Evolutionary conservation across 2,888 invertebrate genomes (phyloP).

Genomic region (Clistopyga incitator): DNA sequence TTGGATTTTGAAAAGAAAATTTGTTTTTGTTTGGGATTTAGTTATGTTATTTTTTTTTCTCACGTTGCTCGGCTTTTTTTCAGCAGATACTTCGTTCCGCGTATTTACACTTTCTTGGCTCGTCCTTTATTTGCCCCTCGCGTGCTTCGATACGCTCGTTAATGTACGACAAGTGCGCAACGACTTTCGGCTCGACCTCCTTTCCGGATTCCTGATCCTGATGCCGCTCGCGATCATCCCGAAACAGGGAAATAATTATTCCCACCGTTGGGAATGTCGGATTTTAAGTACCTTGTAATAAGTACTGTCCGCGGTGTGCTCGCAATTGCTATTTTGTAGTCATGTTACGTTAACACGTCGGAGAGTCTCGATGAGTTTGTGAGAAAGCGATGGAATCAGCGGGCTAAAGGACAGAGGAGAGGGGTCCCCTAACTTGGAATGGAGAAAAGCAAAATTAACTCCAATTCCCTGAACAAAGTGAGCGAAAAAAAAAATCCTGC

Average conservation of each 20-base stretch:
- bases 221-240: constrained; percentile 9
- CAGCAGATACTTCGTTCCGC: neutral
- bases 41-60: too few relatives aligned
- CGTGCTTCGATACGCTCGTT: constrained; percentile 63
- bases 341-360: neutral
- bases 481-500: constrained; percentile 1
- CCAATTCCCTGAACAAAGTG: neutral
- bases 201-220: constrained; percentile 7
- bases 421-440: neutral
- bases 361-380: neutral
- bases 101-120: constrained; percentile 49
- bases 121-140: constrained; percentile 64
- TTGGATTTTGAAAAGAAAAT: too few relatives aligned
- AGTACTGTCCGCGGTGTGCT: neutral
- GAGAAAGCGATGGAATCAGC: neutral
- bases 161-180: constrained; percentile 72
- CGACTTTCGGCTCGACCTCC: constrained; percentile 1
- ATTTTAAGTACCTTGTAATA: constrained; percentile 17
- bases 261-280: neutral
- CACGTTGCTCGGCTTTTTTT: too few relatives aligned
- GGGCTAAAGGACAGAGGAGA: neutral
- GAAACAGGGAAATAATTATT: constrained; percentile 21
- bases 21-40: too few relatives aligned
- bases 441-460: neutral
- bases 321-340: constrained; percentile 18